phyloP scores from a whole-genome alignment of 2,113 vertebrate species.

The Colaptes auratus region DNA sequence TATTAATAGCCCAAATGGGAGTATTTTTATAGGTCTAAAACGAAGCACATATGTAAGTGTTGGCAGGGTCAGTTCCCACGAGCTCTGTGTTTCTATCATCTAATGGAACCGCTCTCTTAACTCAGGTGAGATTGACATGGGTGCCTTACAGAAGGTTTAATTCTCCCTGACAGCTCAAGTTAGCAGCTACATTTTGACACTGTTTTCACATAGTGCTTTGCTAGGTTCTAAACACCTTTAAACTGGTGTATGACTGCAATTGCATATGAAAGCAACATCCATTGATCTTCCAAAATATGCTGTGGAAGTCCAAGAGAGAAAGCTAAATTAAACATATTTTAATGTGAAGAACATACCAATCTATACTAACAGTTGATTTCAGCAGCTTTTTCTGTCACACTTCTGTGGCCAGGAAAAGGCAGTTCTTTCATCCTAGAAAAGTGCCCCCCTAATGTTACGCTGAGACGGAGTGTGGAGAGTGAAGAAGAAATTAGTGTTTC shows the following conservation, averaged over 20 bases:
- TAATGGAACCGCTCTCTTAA: background rate
- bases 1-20: background rate
- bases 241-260: background rate
- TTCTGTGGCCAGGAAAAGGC: background rate
- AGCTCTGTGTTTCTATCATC: background rate
- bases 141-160: background rate
- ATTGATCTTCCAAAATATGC: background rate
- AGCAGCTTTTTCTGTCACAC: conserved; percentile 9
- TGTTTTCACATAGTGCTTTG: background rate
- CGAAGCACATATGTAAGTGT: background rate
- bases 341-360: background rate
- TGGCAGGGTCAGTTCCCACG: background rate
- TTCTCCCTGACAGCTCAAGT: background rate
- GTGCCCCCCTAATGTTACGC: background rate
- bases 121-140: background rate
- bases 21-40: background rate
- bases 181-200: background rate
- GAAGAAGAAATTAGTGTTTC: conserved; percentile 40
- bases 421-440: conserved; percentile 26
- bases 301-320: background rate
- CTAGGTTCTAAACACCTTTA: background rate
- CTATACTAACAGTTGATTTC: conserved; percentile 13
- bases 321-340: background rate
- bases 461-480: background rate
- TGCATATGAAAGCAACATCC: background rate